Base-by-base conservation (phyloP, 1,140 invertebrate species). In the Parapsyche elsis region DNA sequence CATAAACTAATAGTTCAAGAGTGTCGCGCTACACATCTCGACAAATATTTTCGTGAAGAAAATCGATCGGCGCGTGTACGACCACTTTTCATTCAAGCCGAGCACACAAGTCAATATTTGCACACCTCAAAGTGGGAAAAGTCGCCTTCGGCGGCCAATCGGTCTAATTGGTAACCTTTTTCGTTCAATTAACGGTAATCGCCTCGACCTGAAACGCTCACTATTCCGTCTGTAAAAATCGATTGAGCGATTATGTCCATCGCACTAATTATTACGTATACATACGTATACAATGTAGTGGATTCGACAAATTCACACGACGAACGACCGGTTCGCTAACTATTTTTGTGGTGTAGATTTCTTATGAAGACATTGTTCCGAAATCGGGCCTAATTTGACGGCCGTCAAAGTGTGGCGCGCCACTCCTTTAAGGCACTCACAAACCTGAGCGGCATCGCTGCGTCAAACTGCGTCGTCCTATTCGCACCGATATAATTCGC, bases 351-450 rank as follows among this genome's bases (percentile, higher is more conserved):
- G 49, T 61, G n/a, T 24, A 16, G 24, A 67, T 24, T 46, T 67
- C 64, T 26, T 67, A 67, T 67, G 64, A 67, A 67, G 64, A 67
- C 64, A 67, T 67, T 67, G 64, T 67, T 67, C 21, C 64, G 10
- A 67, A 67, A 67, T 67, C 24, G 64, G 64, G 10, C 24, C 10
- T 67, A 67, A 26, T 67, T 21, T 67, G 24, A 5, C n/a, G 59
- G 19, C 9, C 14, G 5, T 67, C 64, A 67, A 67, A 67, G n/a
- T 26, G 21, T 67, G 64, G 64, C 19, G 9, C 64, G 64, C 21
- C 30, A 38, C 30, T 7, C 30, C 30, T 38, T 38, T 7, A 38
- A 38, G n/a, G n/a, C n/a, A n/a, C n/a, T n/a, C n/a, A n/a, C n/a
- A n/a, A n/a, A n/a, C n/a, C n/a, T n/a, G n/a, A n/a, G n/a, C n/a